Evolutionary conservation across 2,797 vertebrate species (phyloP).

Genomic region (Nannoperca obscura): DNA sequence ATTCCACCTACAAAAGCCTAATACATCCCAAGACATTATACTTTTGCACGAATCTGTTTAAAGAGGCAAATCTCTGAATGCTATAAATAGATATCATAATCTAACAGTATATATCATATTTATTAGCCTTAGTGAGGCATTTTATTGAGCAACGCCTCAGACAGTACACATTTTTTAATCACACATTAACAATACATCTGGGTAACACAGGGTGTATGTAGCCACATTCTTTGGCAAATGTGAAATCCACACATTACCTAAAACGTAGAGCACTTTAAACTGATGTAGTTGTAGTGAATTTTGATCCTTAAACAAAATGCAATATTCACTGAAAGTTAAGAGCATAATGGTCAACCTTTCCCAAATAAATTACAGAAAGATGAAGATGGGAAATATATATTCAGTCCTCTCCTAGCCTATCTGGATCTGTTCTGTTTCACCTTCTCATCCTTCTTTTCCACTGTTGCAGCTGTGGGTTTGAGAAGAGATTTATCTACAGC

Average conservation of each 20-base stretch:
- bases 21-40: neutral
- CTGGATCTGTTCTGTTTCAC: neutral
- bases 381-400: neutral
- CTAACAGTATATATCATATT: neutral
- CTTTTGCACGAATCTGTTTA: too few species aligned
- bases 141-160: neutral
- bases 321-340: neutral
- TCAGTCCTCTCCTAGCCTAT: neutral
- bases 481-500: slow-evolving; percentile 22
- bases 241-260: neutral
- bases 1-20: neutral
- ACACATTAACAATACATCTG: neutral
- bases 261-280: neutral
- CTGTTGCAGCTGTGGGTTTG: neutral
- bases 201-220: neutral
- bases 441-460: neutral
- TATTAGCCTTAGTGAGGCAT: neutral
- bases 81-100: neutral
- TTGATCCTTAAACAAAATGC: too few species aligned
- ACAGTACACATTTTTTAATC: neutral
- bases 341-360: neutral
- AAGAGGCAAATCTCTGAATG: neutral
- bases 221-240: neutral
- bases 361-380: neutral
- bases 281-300: too few species aligned